These are phyloP conservation scores for Nothoprocta pentlandii DNA, from an alignment of 2,113 vertebrate species.

Conservation along the genomic window DNA sequence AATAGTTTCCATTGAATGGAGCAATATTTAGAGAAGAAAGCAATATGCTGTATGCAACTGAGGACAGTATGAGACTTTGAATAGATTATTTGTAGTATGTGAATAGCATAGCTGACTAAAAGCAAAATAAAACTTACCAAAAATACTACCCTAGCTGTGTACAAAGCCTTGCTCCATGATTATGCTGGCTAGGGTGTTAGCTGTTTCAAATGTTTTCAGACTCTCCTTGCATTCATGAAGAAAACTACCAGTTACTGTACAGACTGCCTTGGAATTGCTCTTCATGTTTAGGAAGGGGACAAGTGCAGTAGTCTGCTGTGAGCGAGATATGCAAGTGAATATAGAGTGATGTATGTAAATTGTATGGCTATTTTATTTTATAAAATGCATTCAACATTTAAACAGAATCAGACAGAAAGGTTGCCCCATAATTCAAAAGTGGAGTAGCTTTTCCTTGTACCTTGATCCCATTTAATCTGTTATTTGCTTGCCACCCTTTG, in stretches of 20 bases:
- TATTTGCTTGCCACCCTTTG: neutral
- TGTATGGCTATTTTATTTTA: neutral
- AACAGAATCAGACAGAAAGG: neutral
- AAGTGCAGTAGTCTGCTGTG: neutral
- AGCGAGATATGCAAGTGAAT: neutral
- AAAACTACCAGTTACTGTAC: neutral
- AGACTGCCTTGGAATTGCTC: neutral
- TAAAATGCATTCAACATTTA: neutral
- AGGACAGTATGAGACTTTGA: neutral
- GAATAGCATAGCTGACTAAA: constrained; percentile 7
- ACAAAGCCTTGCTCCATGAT: neutral
- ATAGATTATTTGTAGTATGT: neutral
- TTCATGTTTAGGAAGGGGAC: neutral
- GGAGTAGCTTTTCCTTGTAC: neutral
- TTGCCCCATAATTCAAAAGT: neutral
- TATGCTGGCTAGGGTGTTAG: constrained; percentile 20
- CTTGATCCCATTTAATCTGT: neutral
- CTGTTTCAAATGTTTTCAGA: neutral
- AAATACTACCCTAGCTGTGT: neutral
- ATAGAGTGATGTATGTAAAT: neutral
- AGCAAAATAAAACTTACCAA: neutral
- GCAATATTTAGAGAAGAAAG: neutral
- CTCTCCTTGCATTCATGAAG: neutral
- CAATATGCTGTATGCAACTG: neutral
- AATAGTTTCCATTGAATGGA: constrained; percentile 34